Evolutionary conservation across 2,113 vertebrate genomes (phyloP).

Genomic region (Falco punctatus): DNA sequence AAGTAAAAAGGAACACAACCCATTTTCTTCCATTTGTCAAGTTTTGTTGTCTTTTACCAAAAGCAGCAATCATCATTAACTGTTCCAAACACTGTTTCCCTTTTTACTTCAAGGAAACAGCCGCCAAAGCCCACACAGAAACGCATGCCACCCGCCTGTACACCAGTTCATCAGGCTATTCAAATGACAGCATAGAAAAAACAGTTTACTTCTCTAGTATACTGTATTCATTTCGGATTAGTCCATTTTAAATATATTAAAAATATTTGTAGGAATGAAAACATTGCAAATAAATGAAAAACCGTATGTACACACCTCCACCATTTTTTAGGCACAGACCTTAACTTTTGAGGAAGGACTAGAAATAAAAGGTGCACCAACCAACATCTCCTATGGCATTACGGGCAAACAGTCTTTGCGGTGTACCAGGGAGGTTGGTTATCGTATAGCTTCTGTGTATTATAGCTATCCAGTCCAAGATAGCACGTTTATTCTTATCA

Average conservation of each 20-base stretch:
- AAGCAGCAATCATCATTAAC: not conserved
- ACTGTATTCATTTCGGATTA: slow-evolving; percentile 38
- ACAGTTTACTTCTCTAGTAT: slow-evolving; percentile 17
- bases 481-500: not conserved
- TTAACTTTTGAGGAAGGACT: slow-evolving; percentile 52
- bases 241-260: slow-evolving; percentile 64
- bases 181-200: slow-evolving; percentile 26
- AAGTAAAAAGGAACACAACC: slow-evolving; percentile 22
- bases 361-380: slow-evolving; percentile 56
- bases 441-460: slow-evolving; percentile 46
- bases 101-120: not conserved
- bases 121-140: slow-evolving; percentile 1
- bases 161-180: not conserved
- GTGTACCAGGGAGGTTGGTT: slow-evolving; percentile 51
- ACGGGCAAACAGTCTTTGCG: slow-evolving; percentile 6
- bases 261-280: slow-evolving; percentile 64
- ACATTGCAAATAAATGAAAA: slow-evolving; percentile 64
- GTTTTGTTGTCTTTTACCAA: not conserved
- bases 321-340: slow-evolving; percentile 68
- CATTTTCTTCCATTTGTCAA: not conserved
- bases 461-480: slow-evolving; percentile 57
- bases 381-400: slow-evolving; percentile 13
- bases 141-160: not conserved
- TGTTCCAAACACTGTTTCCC: not conserved
- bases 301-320: slow-evolving; percentile 52